A percentile compares a stretch with the other conserved stretches of the same genome.
Evolutionary conservation across 2,113 vertebrate species (phyloP).

Genomic region (Crotalus viridis): DNA sequence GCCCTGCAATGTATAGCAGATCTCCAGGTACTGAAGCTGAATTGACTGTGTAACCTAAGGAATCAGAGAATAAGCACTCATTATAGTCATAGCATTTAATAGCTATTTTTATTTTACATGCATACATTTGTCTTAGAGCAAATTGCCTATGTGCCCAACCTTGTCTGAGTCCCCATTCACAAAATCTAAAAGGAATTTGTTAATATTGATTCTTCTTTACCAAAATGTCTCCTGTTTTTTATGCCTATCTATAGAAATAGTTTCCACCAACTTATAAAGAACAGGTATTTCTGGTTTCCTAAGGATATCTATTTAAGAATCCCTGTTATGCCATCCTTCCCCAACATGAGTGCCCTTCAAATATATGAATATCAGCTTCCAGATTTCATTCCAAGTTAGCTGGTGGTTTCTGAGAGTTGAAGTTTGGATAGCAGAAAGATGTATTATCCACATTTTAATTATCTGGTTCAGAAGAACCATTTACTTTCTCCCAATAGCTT

Average conservation of each 20-base stretch:
- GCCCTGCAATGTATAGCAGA: slow-evolving; percentile 86
- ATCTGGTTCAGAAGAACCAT: background rate
- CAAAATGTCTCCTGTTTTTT: background rate
- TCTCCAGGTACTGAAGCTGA: slow-evolving; percentile 79
- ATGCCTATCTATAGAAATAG: background rate
- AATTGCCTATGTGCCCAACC: background rate
- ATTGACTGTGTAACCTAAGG: slow-evolving; percentile 88
- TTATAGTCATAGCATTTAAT: background rate
- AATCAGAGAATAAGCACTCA: background rate
- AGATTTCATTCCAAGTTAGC: background rate
- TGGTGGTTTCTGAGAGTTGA: background rate
- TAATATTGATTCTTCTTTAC: background rate
- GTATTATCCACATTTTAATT: background rate
- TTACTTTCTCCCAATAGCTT: background rate
- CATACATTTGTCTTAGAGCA: background rate
- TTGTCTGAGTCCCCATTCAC: background rate
- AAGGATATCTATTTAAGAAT: background rate
- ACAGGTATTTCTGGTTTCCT: background rate
- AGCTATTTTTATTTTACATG: background rate
- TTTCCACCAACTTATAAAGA: background rate
- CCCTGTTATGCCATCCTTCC: background rate
- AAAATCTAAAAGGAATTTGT: background rate
- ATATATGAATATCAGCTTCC: background rate
- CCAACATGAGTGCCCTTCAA: background rate
- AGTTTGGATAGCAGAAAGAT: background rate